A percentile compares a stretch with the other conserved stretches of the same genome.
Conservation (phyloP, 2,888 invertebrate genomes). For the Heliconius cydno region DNA sequence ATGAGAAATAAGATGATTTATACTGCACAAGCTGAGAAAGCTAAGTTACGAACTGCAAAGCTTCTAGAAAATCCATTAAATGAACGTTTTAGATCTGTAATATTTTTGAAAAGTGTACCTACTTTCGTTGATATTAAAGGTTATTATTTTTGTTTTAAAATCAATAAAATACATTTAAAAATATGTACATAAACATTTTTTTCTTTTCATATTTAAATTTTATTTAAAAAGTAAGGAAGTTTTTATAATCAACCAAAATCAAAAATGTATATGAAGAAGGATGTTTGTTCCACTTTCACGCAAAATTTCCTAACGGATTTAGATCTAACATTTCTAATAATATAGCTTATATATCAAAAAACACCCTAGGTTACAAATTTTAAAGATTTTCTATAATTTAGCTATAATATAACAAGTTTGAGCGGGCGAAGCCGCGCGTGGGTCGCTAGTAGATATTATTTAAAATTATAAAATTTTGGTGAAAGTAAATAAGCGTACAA, state of each 20-base stretch:
- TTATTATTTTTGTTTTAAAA: not conserved
- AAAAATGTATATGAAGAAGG: no score
- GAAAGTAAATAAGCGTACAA: not conserved
- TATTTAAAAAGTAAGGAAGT: not conserved
- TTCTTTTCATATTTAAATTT: not conserved
- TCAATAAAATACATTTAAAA: not conserved
- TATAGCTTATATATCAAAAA: no score
- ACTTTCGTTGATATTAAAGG: not conserved
- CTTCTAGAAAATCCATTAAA: constrained; percentile 21
- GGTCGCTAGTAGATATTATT: no score
- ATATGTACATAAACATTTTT: not conserved
- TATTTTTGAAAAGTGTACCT: constrained; percentile 1
- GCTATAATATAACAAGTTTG: no score
- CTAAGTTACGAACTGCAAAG: constrained; percentile 21
- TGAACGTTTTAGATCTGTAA: constrained; percentile 2
- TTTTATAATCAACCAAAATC: no score
- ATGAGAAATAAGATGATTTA: constrained; percentile 26
- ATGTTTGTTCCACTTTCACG: no score
- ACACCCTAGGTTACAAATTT: no score
- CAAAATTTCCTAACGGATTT: no score
- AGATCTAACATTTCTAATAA: no score
- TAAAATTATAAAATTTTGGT: no score
- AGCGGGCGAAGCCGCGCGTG: no score
- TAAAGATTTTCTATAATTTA: no score
- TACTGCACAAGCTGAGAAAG: constrained; percentile 22